Evolutionary conservation across 2,113 vertebrate genomes (phyloP).

Genomic region (Tragelaphus buxtoni): DNA sequence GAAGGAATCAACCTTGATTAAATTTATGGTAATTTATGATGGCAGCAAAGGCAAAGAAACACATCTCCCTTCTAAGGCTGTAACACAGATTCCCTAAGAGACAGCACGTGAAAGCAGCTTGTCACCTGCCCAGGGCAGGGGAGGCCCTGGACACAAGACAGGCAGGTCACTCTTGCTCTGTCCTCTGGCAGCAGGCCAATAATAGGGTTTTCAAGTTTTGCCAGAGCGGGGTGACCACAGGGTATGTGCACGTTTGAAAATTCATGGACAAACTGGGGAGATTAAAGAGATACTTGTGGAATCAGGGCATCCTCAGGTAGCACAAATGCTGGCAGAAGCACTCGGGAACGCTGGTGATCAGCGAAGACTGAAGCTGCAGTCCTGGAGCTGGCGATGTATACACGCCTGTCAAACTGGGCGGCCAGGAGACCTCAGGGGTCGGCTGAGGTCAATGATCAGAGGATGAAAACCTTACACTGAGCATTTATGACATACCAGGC

Average conservation of each 20-base stretch:
- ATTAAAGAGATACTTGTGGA: not conserved
- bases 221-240: not conserved
- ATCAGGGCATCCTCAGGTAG: not conserved
- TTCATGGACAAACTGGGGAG: not conserved
- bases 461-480: not conserved
- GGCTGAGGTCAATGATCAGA: not conserved
- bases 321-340: not conserved
- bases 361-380: not conserved
- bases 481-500: not conserved
- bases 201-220: not conserved
- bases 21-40: not conserved
- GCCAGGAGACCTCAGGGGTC: not conserved
- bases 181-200: not conserved
- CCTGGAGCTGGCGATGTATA: not conserved
- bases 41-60: not conserved
- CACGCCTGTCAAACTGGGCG: not conserved
- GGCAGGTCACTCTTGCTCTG: not conserved
- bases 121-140: not conserved
- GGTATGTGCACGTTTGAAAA: not conserved
- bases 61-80: not conserved
- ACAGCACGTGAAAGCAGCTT: not conserved
- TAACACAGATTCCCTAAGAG: not conserved
- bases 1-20: not conserved
- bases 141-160: not conserved
- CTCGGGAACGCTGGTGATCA: fast-evolving